Conservation (phyloP, 1,140 invertebrate genomes). For the fruit fly (Drosophila melanogaster) region DNA sequence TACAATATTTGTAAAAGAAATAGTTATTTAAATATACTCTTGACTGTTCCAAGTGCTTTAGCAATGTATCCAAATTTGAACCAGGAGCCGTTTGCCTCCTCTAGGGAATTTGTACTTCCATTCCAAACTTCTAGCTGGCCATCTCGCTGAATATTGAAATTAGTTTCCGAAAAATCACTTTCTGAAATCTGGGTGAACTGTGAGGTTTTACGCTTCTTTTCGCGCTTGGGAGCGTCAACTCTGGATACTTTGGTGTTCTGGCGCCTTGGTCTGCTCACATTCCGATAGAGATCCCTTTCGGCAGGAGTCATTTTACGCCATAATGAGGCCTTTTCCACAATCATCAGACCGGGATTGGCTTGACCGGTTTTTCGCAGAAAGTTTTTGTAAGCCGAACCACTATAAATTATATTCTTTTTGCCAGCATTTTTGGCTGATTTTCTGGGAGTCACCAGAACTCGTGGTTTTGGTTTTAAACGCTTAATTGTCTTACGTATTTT, state of each 20-base stretch:
- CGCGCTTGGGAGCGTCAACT: neutral
- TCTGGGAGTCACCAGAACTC: neutral
- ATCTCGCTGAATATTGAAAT: neutral
- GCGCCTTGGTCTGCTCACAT: no score
- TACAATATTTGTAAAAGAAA: neutral
- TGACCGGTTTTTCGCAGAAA: neutral
- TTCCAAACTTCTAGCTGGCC: neutral
- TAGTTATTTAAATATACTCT: neutral
- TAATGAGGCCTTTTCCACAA: neutral
- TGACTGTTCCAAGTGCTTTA: neutral
- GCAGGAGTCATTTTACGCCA: neutral
- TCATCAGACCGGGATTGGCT: neutral
- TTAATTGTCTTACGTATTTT: neutral
- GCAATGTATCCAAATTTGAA: neutral
- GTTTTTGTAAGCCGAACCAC: neutral
- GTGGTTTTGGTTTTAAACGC: neutral
- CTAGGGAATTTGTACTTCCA: no score
- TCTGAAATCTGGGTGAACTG: neutral
- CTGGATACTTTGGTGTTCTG: neutral
- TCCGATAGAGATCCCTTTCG: neutral
- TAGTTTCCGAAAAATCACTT: neutral
- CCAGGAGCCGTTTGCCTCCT: neutral
- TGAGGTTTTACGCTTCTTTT: neutral
- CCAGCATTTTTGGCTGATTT: neutral
- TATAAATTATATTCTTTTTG: neutral